phyloP scores from a whole-genome alignment of 1,140 invertebrate genomes.

The Nasonia longicornis region DNA sequence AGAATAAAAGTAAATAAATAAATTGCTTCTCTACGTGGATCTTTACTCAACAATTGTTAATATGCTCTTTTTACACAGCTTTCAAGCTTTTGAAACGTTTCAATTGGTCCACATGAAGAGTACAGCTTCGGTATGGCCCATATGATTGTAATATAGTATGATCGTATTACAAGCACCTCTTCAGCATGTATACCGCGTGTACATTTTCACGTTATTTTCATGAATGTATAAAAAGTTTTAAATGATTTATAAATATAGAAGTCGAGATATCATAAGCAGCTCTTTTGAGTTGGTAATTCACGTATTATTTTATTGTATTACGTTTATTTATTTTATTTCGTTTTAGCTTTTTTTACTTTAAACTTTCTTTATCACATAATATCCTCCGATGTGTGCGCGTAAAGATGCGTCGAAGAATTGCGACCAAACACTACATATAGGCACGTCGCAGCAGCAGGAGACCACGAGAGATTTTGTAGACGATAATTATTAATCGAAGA shows the following conservation, averaged over 20 bases:
- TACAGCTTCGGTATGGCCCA: too few relatives aligned
- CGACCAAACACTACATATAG: conserved; percentile 4
- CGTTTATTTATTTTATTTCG: neutral
- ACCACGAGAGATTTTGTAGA: neutral
- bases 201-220: conserved; percentile 42
- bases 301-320: conserved; percentile 6
- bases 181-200: conserved; percentile 17
- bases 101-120: neutral
- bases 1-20: too few relatives aligned
- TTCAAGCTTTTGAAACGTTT: neutral
- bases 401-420: neutral
- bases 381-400: neutral
- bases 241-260: conserved; percentile 44
- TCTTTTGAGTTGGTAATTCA: conserved; percentile 26
- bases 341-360: neutral
- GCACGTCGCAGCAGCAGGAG: conserved; percentile 33
- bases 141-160: neutral
- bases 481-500: neutral
- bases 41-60: too few relatives aligned
- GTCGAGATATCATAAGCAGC: conserved; percentile 20
- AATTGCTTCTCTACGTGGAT: too few relatives aligned
- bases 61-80: too few relatives aligned
- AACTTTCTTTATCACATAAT: neutral
- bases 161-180: neutral
- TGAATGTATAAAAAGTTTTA: conserved; percentile 42